Evolutionary conservation across 2,113 vertebrate genomes (phyloP).

Genomic region (Ramphastos sulfuratus): DNA sequence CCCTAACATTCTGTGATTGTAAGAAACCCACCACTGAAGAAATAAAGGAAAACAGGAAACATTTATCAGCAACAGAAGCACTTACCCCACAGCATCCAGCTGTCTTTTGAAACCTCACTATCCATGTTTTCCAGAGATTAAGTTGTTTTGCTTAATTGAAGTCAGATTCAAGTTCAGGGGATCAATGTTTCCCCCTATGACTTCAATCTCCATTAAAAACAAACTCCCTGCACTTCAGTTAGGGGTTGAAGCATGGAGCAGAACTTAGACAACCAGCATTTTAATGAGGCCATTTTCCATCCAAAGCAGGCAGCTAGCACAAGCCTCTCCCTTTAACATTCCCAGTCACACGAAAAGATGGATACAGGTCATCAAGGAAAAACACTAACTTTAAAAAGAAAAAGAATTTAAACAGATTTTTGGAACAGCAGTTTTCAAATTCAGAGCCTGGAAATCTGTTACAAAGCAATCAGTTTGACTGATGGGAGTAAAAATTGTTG

Average conservation of each 20-base stretch:
- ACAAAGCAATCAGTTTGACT: background rate
- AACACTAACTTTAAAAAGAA: background rate
- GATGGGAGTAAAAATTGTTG: background rate
- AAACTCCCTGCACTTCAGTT: background rate
- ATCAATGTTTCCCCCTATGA: background rate
- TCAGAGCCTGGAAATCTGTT: background rate
- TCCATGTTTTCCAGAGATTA: background rate
- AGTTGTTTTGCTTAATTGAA: background rate
- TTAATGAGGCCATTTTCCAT: background rate
- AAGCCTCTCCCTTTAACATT: background rate
- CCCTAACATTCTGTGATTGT: background rate
- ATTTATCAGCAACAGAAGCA: fast-evolving
- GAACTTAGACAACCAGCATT: background rate
- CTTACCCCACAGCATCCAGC: background rate
- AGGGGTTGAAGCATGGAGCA: background rate
- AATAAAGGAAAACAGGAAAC: background rate
- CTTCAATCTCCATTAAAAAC: background rate
- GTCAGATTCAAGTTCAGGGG: background rate
- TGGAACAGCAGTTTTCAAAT: conserved; percentile 6
- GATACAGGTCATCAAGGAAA: background rate
- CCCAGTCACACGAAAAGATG: background rate
- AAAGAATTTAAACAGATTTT: background rate
- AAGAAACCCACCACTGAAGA: background rate
- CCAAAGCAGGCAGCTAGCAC: background rate
- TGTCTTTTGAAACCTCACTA: background rate